Evolutionary conservation across 2,113 vertebrate species (phyloP), one percentile per base, ranked within the genome.

Genomic region (Spilogale gracilis): DNA sequence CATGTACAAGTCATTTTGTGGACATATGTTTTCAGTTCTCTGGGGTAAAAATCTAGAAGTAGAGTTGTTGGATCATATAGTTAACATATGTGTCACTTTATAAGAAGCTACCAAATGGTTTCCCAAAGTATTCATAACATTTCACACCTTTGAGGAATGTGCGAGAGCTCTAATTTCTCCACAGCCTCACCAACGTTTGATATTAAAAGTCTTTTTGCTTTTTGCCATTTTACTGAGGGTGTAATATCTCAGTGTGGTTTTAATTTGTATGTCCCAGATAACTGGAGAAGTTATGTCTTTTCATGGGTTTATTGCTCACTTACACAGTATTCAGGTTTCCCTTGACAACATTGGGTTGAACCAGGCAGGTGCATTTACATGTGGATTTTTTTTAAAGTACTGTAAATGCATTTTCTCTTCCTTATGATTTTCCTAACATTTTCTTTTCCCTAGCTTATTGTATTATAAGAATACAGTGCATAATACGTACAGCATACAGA

Each of bases 31-130:
- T 83, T 76, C 48, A 85, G 58, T 96, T 73, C 54, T 92, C 45
- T 65, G 83, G 76, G 43, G 50, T 91, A 84, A 94, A 94, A 92
- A 50, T 65, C 50, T 61, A 17, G 10, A 91, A 63, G 50, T 94
- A n/a, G 52, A 65, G 43, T n/a, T 71, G 74, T 65, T 91, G 45
- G n/a, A 43, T 73, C 21, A 71, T 58, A 14, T 32, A 71, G 65
- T 45, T 88, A 50, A 20, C 73, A 0, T 89, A 38, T 61, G 20
- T 56, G 32, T 78, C 50, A 58, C 56, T 74, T 73, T 87, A 52
- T 82, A 82, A 82, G 58, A 91, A 94, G 43, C 52, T 38, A 17
- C 16, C 50, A 58, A 65, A 50, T 4, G 54, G 18, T 71, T 94
- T 76, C 23, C 48, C 67, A 50, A 81, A 52, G 20, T 54, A 38